Evolutionary conservation across 2,888 invertebrate genomes (phyloP).

Genomic region (Apamea epomidion): DNA sequence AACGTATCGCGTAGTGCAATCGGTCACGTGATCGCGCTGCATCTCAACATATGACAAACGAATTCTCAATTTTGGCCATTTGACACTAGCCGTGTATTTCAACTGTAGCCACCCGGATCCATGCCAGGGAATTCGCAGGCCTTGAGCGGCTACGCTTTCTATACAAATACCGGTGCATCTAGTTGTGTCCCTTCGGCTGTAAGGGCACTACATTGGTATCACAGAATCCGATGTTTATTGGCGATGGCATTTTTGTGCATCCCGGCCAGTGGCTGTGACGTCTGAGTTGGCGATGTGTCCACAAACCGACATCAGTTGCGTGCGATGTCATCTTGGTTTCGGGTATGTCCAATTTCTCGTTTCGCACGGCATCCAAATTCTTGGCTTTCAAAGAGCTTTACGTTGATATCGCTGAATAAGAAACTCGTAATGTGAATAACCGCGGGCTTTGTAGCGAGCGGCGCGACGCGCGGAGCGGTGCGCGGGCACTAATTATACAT

Average conservation of each 20-base stretch:
- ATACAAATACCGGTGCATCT: conserved; percentile 79
- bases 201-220: conserved; percentile 76
- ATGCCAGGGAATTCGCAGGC: conserved; percentile 88
- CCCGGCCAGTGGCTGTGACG: conserved; percentile 73
- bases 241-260: conserved; percentile 72
- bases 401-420: conserved; percentile 65
- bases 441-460: conserved; percentile 56
- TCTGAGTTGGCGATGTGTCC: conserved; percentile 81
- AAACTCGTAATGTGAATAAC: conserved; percentile 61
- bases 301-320: conserved; percentile 67
- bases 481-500: conserved; percentile 25
- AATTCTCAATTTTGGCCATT: conserved; percentile 83
- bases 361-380: conserved; percentile 69
- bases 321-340: conserved; percentile 84
- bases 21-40: conserved; percentile 66
- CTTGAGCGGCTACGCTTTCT: conserved; percentile 83
- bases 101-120: conserved; percentile 78
- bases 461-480: conserved; percentile 54
- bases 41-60: conserved; percentile 77
- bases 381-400: conserved; percentile 72
- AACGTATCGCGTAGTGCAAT: conserved; percentile 49
- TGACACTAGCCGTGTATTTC: conserved; percentile 78
- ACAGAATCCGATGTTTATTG: conserved; percentile 72
- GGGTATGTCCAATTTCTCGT: conserved; percentile 83
- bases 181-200: conserved; percentile 81